A percentile compares a stretch with the other conserved stretches of the same genome.
Conservation (phyloP, 2,888 invertebrate species). For the Poecilus cupreus region DNA sequence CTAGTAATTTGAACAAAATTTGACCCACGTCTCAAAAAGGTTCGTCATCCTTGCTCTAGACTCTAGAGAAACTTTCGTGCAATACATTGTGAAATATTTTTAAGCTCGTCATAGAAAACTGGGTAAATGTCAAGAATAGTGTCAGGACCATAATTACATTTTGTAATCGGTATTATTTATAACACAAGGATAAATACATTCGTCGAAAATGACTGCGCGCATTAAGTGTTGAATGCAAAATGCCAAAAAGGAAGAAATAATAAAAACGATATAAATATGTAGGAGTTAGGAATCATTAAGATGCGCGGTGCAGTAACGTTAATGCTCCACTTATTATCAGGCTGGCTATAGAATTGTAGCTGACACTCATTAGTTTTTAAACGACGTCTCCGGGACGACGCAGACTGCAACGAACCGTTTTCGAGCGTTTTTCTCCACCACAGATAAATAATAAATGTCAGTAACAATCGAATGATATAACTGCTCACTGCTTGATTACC, state of each 20-base stretch:
- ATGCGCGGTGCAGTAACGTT: not conserved
- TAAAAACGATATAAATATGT: constrained; percentile 33
- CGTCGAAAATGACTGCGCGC: not conserved
- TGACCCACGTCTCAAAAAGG: no score
- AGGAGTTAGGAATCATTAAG: constrained; percentile 23
- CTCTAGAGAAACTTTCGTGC: no score
- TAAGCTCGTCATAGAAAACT: no score
- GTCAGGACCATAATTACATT: no score
- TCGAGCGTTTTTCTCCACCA: not conserved
- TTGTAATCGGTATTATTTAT: no score
- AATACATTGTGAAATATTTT: no score
- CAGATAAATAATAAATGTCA: constrained; percentile 31
- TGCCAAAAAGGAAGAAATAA: not conserved
- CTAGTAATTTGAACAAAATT: no score
- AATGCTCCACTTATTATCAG: constrained; percentile 14
- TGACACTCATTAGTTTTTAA: constrained; percentile 31
- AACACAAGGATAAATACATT: not conserved
- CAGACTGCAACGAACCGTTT: not conserved
- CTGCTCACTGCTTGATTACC: constrained; percentile 13
- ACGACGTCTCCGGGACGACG: constrained; percentile 1
- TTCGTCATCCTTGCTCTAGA: no score
- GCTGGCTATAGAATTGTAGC: constrained; percentile 11
- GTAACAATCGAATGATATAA: constrained; percentile 16
- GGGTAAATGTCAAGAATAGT: no score
- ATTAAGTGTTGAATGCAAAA: constrained; percentile 4